These are phyloP conservation scores for Gasterosteus aculeatus DNA, from an alignment of 2,113 vertebrate genomes.

Conservation along the genomic window DNA sequence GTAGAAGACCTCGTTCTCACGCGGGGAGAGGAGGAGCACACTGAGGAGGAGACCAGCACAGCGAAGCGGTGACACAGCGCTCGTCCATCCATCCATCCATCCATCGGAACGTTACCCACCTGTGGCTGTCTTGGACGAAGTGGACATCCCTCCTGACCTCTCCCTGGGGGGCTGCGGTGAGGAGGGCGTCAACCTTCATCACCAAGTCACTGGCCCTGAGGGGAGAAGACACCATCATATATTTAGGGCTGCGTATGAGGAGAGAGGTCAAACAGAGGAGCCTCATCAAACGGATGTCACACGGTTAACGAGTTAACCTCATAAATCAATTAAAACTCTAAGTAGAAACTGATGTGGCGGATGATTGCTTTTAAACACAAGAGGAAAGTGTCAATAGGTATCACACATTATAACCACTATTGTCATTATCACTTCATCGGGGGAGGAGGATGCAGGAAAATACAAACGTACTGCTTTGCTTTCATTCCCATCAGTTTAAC, in stretches of 20 bases:
- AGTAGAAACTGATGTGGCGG: neutral
- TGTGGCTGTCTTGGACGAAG: conserved; percentile 86
- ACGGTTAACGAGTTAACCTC: neutral
- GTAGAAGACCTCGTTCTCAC: conserved; percentile 85
- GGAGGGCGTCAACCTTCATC: conserved; percentile 92
- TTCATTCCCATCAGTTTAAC: conserved; percentile 87
- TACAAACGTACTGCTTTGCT: conserved; percentile 76
- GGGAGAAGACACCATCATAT: conserved; percentile 40
- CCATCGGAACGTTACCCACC: conserved; percentile 77
- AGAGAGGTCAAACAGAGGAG: conserved; percentile 24
- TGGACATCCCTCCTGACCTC: conserved; percentile 82
- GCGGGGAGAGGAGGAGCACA: conserved; percentile 84
- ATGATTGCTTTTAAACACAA: neutral
- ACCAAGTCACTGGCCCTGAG: conserved; percentile 88
- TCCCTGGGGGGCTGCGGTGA: conserved; percentile 86
- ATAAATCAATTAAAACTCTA: conserved; percentile 9
- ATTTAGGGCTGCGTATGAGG: conserved; percentile 28
- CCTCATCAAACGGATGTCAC: neutral
- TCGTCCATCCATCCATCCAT: no score
- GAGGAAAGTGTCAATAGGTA: neutral
- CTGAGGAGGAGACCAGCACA: conserved; percentile 77
- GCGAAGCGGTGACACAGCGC: no score
- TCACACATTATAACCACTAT: neutral
- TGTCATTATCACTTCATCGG: no score
- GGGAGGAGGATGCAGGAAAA: conserved; percentile 19